Percentiles rank a stretch among this genome's conserved stretches.
Conservation (phyloP, 2,888 invertebrate genomes). For the Leuctra nigra region DNA sequence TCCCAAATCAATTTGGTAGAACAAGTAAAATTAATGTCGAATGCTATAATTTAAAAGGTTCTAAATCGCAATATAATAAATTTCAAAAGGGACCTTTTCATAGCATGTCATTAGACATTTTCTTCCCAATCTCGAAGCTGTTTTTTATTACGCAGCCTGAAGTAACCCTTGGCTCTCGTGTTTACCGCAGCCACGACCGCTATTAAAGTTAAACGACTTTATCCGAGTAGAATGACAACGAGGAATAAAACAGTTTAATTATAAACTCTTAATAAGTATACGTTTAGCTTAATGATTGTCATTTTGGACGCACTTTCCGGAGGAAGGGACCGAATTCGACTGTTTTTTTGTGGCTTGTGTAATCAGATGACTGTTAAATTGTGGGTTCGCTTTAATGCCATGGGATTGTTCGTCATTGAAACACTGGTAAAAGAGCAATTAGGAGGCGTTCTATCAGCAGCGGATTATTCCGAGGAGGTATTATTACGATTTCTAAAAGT, state of each 20-base stretch:
- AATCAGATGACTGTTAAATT: conserved; percentile 9
- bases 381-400: conserved; percentile 11
- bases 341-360: neutral
- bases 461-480: too few relatives aligned
- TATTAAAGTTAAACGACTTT: neutral
- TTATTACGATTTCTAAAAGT: too few relatives aligned
- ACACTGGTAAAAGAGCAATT: neutral
- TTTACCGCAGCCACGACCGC: too few relatives aligned
- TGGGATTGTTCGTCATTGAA: neutral
- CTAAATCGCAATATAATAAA: too few relatives aligned
- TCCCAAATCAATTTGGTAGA: too few relatives aligned
- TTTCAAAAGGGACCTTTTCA: too few relatives aligned
- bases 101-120: too few relatives aligned
- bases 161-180: too few relatives aligned
- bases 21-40: too few relatives aligned
- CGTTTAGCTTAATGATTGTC: conserved; percentile 14
- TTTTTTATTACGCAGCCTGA: too few relatives aligned
- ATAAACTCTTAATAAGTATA: conserved; percentile 7
- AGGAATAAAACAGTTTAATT: conserved; percentile 6
- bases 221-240: neutral
- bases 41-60: too few relatives aligned
- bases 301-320: neutral
- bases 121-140: too few relatives aligned
- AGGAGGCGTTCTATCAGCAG: conserved; percentile 1
- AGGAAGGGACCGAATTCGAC: neutral